Percentiles rank a stretch among this genome's conserved stretches.
phyloP scores from a whole-genome alignment of 2,888 invertebrate species.

The Lasioglossum leucozonium region DNA sequence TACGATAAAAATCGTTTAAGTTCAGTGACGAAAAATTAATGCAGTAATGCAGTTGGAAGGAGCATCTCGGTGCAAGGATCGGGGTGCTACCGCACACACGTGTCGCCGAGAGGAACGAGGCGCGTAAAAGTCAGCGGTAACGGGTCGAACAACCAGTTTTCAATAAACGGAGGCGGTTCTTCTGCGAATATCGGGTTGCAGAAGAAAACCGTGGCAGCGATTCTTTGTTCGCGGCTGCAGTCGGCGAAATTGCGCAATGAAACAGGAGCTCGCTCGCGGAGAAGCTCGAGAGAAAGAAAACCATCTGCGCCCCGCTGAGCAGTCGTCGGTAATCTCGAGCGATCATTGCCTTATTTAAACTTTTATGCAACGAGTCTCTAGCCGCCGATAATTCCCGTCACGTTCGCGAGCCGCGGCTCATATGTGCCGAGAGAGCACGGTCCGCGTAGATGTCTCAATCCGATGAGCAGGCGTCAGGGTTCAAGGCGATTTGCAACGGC shows the following conservation, averaged over 20 bases:
- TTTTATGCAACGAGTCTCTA: conserved; percentile 64
- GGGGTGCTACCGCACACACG: background rate
- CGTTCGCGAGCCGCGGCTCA: conserved; percentile 53
- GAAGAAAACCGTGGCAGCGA: conserved; percentile 30
- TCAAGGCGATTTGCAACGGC: conserved; percentile 54
- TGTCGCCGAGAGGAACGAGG: conserved; percentile 44
- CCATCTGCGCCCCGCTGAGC: conserved; percentile 55
- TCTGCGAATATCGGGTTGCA: conserved; percentile 57
- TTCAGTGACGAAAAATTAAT: background rate
- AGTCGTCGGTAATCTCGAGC: conserved; percentile 59
- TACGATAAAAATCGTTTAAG: background rate
- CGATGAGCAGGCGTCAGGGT: conserved; percentile 60
- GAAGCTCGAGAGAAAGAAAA: conserved; percentile 43
- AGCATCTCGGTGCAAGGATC: background rate
- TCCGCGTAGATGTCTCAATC: conserved; percentile 71
- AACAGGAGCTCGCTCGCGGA: conserved; percentile 43
- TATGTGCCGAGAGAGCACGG: conserved; percentile 64
- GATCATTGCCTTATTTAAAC: conserved; percentile 72
- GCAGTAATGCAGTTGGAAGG: background rate
- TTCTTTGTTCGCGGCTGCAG: conserved; percentile 47
- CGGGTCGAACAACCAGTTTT: conserved; percentile 53
- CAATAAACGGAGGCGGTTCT: conserved; percentile 47
- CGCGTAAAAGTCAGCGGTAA: conserved; percentile 47
- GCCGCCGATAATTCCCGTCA: conserved; percentile 70
- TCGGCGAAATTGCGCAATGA: conserved; percentile 55